Conservation (phyloP, 1,140 invertebrate species). For the Ceratoteleas bidentatus region DNA sequence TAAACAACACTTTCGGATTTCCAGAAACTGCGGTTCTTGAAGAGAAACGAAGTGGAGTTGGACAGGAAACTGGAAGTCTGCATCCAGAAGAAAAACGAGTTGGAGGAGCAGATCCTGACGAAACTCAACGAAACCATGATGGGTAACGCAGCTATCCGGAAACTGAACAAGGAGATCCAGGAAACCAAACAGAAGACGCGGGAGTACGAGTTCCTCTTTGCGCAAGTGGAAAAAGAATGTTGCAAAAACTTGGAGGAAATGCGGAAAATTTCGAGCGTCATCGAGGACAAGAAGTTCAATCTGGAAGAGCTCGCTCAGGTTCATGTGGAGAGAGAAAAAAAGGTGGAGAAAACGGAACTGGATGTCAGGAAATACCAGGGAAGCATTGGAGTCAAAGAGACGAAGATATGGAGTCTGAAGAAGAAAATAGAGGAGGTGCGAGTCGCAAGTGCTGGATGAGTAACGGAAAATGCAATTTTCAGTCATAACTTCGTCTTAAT, state of each 20-base stretch:
- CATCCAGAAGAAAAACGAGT: slow-evolving; percentile 80
- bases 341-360: slow-evolving; percentile 79
- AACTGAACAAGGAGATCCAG: slow-evolving; percentile 80
- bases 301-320: slow-evolving; percentile 79
- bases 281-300: slow-evolving; percentile 77
- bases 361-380: slow-evolving; percentile 72
- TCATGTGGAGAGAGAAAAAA: slow-evolving; percentile 80
- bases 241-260: slow-evolving; percentile 84
- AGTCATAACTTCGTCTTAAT: slow-evolving; percentile 1
- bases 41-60: slow-evolving; percentile 72
- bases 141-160: slow-evolving; percentile 83
- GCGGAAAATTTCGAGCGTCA: slow-evolving; percentile 81
- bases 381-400: slow-evolving; percentile 81
- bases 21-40: slow-evolving; percentile 69
- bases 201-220: slow-evolving; percentile 83
- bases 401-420: slow-evolving; percentile 81
- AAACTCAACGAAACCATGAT: slow-evolving; percentile 86
- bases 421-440: slow-evolving; percentile 82
- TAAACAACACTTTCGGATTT: neutral
- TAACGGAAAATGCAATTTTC: neutral
- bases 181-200: slow-evolving; percentile 78
- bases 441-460: neutral
- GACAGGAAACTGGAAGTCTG: slow-evolving; percentile 82
- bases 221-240: slow-evolving; percentile 84
- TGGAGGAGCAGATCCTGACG: slow-evolving; percentile 85